Percentiles rank a stretch among this genome's conserved stretches.
Evolutionary conservation across 2,888 invertebrate genomes (phyloP).

Genomic region (Stramonita haemastoma): DNA sequence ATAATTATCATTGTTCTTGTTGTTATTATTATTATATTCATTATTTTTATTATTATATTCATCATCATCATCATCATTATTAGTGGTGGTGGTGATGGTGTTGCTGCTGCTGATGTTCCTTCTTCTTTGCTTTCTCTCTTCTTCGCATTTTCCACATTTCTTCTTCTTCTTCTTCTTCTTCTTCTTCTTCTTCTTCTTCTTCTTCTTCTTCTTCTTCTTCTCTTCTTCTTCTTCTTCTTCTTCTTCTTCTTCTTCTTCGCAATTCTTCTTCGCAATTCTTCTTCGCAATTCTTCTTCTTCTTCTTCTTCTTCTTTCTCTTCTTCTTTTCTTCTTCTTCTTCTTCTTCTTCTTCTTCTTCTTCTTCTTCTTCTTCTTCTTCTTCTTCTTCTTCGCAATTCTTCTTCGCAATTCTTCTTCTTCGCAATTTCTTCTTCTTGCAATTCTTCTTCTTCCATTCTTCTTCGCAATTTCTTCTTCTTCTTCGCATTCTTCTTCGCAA

Average conservation of each 20-base stretch:
- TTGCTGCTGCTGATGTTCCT: neutral
- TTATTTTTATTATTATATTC: neutral
- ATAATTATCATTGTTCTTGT: neutral
- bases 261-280: neutral
- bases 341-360: neutral
- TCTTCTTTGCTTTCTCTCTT: no score
- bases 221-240: neutral
- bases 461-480: no score
- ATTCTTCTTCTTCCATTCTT: neutral
- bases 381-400: neutral
- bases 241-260: neutral
- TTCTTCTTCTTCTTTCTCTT: neutral
- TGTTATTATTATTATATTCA: neutral
- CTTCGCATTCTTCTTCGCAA: no score
- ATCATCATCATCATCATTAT: neutral
- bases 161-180: neutral
- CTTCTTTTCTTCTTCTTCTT: neutral
- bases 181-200: neutral
- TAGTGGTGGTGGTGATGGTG: no score
- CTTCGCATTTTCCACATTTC: neutral
- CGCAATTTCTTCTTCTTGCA: neutral
- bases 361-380: slow-evolving; percentile 14
- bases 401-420: neutral
- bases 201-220: neutral
- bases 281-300: neutral